These are phyloP conservation scores for Timandra comae DNA, from an alignment of 2,888 invertebrate species.

Conservation along the genomic window DNA sequence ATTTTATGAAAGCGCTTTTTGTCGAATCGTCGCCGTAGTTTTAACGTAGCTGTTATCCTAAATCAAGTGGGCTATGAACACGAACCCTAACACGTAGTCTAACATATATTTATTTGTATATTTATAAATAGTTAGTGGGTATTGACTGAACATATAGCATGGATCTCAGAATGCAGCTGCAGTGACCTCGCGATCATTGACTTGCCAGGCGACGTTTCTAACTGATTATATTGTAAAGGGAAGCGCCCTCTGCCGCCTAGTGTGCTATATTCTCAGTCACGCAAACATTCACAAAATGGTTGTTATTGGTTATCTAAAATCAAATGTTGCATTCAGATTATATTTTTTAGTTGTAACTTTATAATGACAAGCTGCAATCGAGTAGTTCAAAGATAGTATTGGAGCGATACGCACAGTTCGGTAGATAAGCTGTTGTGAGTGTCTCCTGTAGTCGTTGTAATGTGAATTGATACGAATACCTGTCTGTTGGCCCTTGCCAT, in stretches of 20 bases:
- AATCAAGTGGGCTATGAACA: conserved; percentile 67
- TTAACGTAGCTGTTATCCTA: conserved; percentile 40
- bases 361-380: conserved; percentile 64
- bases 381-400: conserved; percentile 69
- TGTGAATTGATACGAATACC: conserved; percentile 28
- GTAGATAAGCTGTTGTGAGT: conserved; percentile 55
- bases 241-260: conserved; percentile 36
- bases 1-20: conserved; percentile 52
- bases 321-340: conserved; percentile 68
- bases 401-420: conserved; percentile 69
- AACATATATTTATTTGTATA: conserved; percentile 55
- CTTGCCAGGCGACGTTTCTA: conserved; percentile 31
- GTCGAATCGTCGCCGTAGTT: conserved; percentile 42
- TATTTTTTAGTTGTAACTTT: conserved; percentile 62
- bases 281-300: conserved; percentile 62
- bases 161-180: conserved; percentile 75
- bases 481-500: conserved; percentile 23
- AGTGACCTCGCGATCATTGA: conserved; percentile 46
- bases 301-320: conserved; percentile 67
- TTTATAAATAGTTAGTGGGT: conserved; percentile 65
- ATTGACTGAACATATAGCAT: conserved; percentile 70
- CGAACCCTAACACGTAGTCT: conserved; percentile 47
- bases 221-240: conserved; percentile 25
- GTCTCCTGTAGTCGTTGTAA: conserved; percentile 44
- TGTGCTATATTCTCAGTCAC: conserved; percentile 67